A percentile compares a stretch with the other conserved stretches of the same genome.
Conservation (phyloP, 2,888 invertebrate genomes). For the Drosophila paramelanica region DNA sequence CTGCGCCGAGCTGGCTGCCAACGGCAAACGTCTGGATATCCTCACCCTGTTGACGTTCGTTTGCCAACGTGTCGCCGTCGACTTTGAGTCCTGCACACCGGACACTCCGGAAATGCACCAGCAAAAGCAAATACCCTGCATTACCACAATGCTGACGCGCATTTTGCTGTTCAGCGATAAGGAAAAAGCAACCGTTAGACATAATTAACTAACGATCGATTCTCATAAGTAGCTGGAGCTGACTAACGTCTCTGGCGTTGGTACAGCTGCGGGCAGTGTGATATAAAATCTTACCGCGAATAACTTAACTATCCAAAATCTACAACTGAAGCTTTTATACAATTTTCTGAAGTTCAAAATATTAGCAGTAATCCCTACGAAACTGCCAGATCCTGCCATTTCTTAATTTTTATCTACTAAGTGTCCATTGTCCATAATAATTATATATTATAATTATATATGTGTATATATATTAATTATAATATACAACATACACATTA, state of each 20-base stretch:
- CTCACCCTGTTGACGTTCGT: constrained; percentile 94
- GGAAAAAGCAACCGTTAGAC: constrained; percentile 53
- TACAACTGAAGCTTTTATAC: background rate
- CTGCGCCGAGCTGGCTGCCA: constrained; percentile 91
- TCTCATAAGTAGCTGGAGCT: constrained; percentile 9
- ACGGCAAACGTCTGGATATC: constrained; percentile 91
- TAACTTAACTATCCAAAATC: constrained; percentile 6
- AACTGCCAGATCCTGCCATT: constrained; percentile 45
- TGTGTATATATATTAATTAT: background rate
- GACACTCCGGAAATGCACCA: constrained; percentile 92
- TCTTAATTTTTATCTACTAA: constrained; percentile 14
- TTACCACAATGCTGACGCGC: constrained; percentile 96
- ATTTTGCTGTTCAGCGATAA: constrained; percentile 89
- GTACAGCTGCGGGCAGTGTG: constrained; percentile 35
- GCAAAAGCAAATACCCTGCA: constrained; percentile 96
- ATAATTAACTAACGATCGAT: constrained; percentile 46
- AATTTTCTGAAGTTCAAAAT: constrained; percentile 11
- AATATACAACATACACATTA: background rate
- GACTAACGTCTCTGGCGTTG: constrained; percentile 24
- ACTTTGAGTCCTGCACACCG: constrained; percentile 95
- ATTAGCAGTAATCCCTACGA: constrained; percentile 7
- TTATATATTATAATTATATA: constrained; percentile 9
- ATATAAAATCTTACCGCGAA: constrained; percentile 31
- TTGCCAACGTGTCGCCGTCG: constrained; percentile 92
- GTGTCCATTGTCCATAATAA: constrained; percentile 19